Percentiles rank a stretch among this genome's conserved stretches.
These are phyloP conservation scores for Hemibagrus guttatus DNA, from an alignment of 2,797 vertebrate genomes.

Conservation along the genomic window DNA sequence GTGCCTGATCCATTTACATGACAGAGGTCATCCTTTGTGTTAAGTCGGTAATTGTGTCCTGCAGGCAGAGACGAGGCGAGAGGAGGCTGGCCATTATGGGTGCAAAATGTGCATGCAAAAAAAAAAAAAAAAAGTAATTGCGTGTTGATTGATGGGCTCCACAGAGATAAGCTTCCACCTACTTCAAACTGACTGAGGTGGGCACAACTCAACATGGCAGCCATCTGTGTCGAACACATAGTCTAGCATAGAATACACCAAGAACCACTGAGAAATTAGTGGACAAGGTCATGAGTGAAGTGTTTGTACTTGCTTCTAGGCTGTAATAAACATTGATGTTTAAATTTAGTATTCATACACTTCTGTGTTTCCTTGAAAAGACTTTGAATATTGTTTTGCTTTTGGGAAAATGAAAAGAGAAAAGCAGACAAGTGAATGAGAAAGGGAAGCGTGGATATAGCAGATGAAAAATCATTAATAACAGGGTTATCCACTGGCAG, in stretches of 20 bases:
- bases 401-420: not conserved
- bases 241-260: not conserved
- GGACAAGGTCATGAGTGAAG: constrained; percentile 35
- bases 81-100: constrained; percentile 50
- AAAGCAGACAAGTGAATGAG: not conserved
- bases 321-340: not conserved
- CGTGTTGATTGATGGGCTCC: constrained; percentile 50
- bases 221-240: constrained; percentile 33
- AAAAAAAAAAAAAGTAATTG: constrained; percentile 25
- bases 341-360: not conserved
- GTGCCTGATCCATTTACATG: constrained; percentile 58
- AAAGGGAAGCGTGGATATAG: not conserved
- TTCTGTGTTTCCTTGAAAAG: not conserved
- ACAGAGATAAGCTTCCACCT: constrained; percentile 47
- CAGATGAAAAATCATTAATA: not conserved
- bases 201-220: constrained; percentile 10
- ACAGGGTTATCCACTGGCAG: not conserved
- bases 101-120: constrained; percentile 42
- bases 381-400: not conserved
- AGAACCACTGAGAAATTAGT: not conserved
- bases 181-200: constrained; percentile 1
- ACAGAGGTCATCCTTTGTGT: constrained; percentile 58
- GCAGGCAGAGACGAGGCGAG: constrained; percentile 32
- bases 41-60: constrained; percentile 60
- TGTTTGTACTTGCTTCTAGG: not conserved